Evolutionary conservation across 2,113 vertebrate species (phyloP).

Genomic region (Aegypius monachus): DNA sequence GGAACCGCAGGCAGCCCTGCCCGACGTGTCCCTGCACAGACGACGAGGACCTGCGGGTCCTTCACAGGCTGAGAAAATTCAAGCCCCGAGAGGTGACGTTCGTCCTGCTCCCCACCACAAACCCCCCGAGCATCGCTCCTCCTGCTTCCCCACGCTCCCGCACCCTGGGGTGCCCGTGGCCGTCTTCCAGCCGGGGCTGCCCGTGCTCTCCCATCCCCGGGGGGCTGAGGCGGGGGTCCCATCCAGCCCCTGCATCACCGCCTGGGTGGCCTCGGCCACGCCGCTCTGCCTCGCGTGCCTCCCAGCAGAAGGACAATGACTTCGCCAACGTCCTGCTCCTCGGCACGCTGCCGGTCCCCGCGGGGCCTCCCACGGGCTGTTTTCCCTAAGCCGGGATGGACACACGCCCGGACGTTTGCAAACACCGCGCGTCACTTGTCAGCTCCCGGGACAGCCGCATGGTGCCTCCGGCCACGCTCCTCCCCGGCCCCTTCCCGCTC

Average conservation of each 20-base stretch:
- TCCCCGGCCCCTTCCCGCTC: not conserved
- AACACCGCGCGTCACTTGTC: not conserved
- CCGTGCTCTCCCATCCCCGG: accelerated
- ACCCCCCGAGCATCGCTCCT: not conserved
- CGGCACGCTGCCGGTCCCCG: accelerated
- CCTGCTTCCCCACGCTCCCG: not conserved
- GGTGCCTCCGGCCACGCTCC: not conserved
- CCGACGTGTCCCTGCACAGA: not conserved
- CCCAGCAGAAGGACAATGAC: not conserved
- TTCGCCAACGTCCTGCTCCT: not conserved
- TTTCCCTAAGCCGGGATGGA: not conserved
- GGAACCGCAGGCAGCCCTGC: not conserved
- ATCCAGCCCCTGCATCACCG: accelerated
- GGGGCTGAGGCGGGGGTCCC: not conserved
- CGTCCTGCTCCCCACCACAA: not conserved
- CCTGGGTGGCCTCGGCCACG: not conserved
- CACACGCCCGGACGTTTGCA: accelerated
- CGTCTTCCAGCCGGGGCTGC: not conserved
- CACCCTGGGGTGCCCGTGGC: not conserved
- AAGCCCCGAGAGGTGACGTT: accelerated
- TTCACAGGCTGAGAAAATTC: not conserved
- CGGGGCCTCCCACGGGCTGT: not conserved
- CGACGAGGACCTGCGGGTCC: not conserved
- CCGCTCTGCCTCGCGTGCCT: not conserved
- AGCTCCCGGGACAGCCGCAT: not conserved